A percentile compares a stretch with the other conserved stretches of the same genome.
Conservation (phyloP, 2,888 invertebrate genomes). For the Chromoteleia sp. region DNA sequence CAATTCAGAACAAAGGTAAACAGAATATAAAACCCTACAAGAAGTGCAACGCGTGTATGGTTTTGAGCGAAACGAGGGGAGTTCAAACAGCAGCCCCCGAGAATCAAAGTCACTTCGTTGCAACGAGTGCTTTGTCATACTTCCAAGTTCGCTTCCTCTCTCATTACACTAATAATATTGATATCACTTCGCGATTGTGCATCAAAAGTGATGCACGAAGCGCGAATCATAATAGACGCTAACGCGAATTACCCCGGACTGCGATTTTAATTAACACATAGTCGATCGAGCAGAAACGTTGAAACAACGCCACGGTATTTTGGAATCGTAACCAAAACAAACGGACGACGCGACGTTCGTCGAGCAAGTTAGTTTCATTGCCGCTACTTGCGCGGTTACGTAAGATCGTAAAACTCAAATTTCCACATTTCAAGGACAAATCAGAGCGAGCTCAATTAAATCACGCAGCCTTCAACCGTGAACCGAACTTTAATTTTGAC, state of each 20-base stretch:
- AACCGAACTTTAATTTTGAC: too few relatives aligned
- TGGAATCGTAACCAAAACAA: not conserved
- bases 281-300: constrained; percentile 7
- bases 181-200: constrained; percentile 39
- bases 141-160: constrained; percentile 45
- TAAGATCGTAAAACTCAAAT: constrained; percentile 5
- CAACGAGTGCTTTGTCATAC: constrained; percentile 71
- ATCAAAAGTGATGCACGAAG: constrained; percentile 11
- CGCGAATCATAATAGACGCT: not conserved
- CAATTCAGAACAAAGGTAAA: constrained; percentile 36
- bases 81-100: constrained; percentile 57
- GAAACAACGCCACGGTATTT: constrained; percentile 17
- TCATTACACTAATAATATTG: constrained; percentile 41
- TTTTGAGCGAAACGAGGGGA: constrained; percentile 56
- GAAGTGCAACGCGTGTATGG: constrained; percentile 36
- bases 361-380: constrained; percentile 7
- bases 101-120: constrained; percentile 71
- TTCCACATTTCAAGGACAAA: too few relatives aligned
- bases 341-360: constrained; percentile 11
- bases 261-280: constrained; percentile 24
- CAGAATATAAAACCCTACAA: constrained; percentile 36
- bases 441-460: too few relatives aligned
- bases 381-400: constrained; percentile 1
- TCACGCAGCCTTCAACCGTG: too few relatives aligned
- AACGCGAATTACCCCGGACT: not conserved